A percentile compares a stretch with the other conserved stretches of the same genome.
phyloP scores from a whole-genome alignment of 2,888 invertebrate species.

The Eupithecia insigniata region DNA sequence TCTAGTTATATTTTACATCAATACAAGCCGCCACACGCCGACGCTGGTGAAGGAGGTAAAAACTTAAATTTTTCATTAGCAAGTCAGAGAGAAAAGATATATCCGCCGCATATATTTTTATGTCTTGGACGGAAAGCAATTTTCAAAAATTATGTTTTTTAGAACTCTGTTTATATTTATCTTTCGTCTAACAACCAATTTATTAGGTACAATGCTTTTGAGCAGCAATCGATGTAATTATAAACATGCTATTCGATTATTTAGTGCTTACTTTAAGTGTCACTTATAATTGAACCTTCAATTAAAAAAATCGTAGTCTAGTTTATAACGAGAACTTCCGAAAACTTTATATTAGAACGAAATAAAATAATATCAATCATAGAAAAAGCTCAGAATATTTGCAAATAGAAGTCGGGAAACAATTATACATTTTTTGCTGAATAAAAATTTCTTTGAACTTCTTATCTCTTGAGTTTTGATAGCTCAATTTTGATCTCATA shows the following conservation, averaged over 20 bases:
- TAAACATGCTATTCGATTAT: conserved; percentile 4
- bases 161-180: neutral
- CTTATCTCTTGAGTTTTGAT: neutral
- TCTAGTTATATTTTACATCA: too few relatives aligned
- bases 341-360: neutral
- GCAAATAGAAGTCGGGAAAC: neutral
- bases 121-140: neutral
- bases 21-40: too few relatives aligned
- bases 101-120: too few relatives aligned
- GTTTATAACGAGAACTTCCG: neutral
- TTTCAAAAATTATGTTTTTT: neutral
- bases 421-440: neutral
- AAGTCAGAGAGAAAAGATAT: too few relatives aligned
- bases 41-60: too few relatives aligned
- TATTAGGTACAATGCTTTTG: neutral
- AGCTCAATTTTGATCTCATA: neutral
- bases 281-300: neutral
- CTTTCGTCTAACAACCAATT: neutral
- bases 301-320: neutral
- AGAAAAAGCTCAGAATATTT: neutral
- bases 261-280: neutral
- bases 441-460: neutral
- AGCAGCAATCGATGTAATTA: neutral
- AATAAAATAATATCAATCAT: neutral
- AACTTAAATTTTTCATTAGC: too few relatives aligned